These are phyloP conservation scores for Syngnathus floridae DNA, from an alignment of 2,113 vertebrate genomes.

Conservation along the genomic window DNA sequence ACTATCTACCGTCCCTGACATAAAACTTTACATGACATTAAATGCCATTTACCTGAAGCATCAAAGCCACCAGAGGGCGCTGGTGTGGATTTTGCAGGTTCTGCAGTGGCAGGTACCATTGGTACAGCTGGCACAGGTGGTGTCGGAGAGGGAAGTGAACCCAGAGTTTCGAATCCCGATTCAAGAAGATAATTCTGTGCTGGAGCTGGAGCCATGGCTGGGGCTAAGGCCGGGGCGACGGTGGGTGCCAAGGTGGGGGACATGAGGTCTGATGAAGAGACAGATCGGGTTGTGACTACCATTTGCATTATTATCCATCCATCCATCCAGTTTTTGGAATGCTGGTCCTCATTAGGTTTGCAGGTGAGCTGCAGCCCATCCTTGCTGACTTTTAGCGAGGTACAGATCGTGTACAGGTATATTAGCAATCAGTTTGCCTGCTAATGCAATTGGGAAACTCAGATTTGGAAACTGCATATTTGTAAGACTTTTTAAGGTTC, in stretches of 20 bases:
- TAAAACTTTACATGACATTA: background rate
- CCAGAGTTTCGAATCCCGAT: constrained; percentile 60
- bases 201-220: constrained; percentile 63
- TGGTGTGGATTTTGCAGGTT: constrained; percentile 63
- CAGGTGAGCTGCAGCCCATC: background rate
- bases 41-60: constrained; percentile 78
- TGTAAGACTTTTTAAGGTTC: too few relatives aligned
- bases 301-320: background rate
- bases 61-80: constrained; percentile 81
- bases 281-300: background rate
- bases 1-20: background rate
- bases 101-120: constrained; percentile 47
- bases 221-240: constrained; percentile 61
- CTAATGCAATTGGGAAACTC: background rate
- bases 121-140: constrained; percentile 42
- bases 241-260: constrained; percentile 60
- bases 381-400: background rate
- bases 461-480: background rate
- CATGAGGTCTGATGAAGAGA: constrained; percentile 58
- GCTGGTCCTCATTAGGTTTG: background rate
- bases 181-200: constrained; percentile 79
- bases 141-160: constrained; percentile 36
- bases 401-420: background rate
- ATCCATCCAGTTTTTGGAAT: background rate
- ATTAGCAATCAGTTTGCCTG: background rate